phyloP scores from a whole-genome alignment of 2,888 invertebrate species.

The Agriopis marginaria region DNA sequence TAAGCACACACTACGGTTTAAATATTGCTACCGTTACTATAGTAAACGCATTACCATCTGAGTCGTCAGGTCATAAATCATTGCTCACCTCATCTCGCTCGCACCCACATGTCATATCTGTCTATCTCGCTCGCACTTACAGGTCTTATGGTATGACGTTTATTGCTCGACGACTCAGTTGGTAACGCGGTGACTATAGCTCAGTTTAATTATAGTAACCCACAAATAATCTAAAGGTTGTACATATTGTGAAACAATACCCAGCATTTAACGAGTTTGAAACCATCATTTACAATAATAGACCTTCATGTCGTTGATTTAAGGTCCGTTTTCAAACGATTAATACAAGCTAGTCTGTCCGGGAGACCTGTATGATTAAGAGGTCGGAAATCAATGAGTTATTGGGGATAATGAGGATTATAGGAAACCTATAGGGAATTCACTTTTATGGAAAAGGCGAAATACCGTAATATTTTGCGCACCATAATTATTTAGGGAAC shows the following conservation, averaged over 20 bases:
- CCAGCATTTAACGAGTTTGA: slow-evolving; percentile 19
- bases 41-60: no score
- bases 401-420: slow-evolving; percentile 43
- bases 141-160: no score
- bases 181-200: no score
- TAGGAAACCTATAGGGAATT: slow-evolving; percentile 27
- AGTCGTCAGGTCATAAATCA: no score
- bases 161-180: no score
- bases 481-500: slow-evolving; percentile 3
- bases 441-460: slow-evolving; percentile 15
- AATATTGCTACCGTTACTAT: no score
- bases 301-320: not conserved
- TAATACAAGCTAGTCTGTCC: not conserved
- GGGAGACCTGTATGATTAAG: slow-evolving; percentile 40
- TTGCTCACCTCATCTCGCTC: no score
- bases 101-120: no score
- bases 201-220: not conserved
- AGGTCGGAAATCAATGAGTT: slow-evolving; percentile 44
- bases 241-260: slow-evolving; percentile 6
- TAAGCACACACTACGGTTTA: no score
- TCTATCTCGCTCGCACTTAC: no score
- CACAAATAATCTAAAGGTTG: slow-evolving; percentile 13
- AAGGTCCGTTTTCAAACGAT: slow-evolving; percentile 9
- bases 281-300: not conserved
- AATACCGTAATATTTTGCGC: slow-evolving; percentile 2